Base-by-base conservation (phyloP, 53 echinoderm and acorn worm genomes). In the Patiria pectinifera region DNA sequence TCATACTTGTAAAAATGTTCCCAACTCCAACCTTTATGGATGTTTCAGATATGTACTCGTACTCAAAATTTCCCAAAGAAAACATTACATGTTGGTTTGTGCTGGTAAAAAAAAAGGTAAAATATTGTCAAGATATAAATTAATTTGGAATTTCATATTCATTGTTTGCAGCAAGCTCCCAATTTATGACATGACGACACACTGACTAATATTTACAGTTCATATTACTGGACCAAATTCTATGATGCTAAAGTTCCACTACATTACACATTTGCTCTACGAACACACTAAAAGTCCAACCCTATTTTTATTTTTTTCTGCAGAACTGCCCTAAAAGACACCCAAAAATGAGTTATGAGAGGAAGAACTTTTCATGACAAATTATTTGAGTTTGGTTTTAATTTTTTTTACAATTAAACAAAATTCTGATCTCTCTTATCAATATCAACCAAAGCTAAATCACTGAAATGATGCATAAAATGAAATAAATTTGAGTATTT, bases 141-240 rank as follows among this genome's bases (percentile, higher is more conserved):
- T 79, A 90, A 90, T 81, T 21, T 69, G 35, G 25, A 80, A 90
- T 76, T 77, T 61, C 11, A 80, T 79, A n/a, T 23, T 77, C 23
- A 58, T 58, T 89, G 43, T 80, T 81, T 63, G 90, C 80, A 80
- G 90, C 90, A 81, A 63, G 69, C 63, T 80, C 81, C 80, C 26
- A 48, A 58, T n/a, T 74, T 19, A 80, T 48, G 18, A 26, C 53
- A 8, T 62, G 78, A 78, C 81, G 69, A 69, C 81, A 80, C 89
- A 90, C 69, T 90, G 90, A 90, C 80, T 24, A n/a, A 48, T 90
- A 90, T 90, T 79, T 90, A 90, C 90, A 90, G 62, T 79, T 63
- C 5, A 90, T 48, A 69, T 78, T 80, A 69, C 53, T 90, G 23
- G 76, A 87, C 78, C 75, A 76, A 22, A 26, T 26, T 48, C 14